A percentile compares a stretch with the other conserved stretches of the same genome.
phyloP scores from a whole-genome alignment of 64 coral and sea anemone species.

The Cladopsammia gracilis region DNA sequence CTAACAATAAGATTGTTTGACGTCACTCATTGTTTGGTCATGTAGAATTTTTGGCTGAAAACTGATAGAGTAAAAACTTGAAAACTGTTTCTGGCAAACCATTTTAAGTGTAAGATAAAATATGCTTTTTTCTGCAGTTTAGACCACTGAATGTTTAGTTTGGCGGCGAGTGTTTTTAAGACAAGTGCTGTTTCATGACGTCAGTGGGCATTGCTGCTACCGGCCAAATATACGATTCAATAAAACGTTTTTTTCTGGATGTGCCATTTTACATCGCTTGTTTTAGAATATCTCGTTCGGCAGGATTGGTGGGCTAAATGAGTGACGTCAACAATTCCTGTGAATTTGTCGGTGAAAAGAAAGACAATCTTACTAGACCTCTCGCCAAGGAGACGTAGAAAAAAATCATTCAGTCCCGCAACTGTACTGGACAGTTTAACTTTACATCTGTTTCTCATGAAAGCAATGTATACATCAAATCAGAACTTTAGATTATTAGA shows the following conservation, averaged over 20 bases:
- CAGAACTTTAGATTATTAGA: not conserved
- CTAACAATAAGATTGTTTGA: not conserved
- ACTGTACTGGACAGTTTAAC: not conserved
- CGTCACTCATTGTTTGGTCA: not conserved
- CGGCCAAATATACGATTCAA: too few relatives aligned
- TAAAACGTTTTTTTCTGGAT: not conserved
- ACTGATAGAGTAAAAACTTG: not conserved
- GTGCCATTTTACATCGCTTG: not conserved
- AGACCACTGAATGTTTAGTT: not conserved
- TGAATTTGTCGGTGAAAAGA: not conserved
- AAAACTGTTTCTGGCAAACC: not conserved
- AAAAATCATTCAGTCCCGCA: not conserved
- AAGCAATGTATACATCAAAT: not conserved
- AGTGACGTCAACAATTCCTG: not conserved
- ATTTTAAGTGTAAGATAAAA: not conserved
- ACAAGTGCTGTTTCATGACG: not conserved
- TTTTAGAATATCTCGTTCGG: not conserved
- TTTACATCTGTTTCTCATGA: not conserved
- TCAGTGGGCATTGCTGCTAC: too few relatives aligned
- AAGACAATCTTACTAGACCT: not conserved
- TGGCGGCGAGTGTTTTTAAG: not conserved
- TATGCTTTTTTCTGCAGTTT: not conserved
- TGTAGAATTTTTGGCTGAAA: not conserved
- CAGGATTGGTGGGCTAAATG: not conserved
- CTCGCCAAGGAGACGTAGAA: not conserved